Percentiles rank a stretch among this genome's conserved stretches.
phyloP scores from a whole-genome alignment of 2,888 invertebrate species.

The Epinotia bilunana region DNA sequence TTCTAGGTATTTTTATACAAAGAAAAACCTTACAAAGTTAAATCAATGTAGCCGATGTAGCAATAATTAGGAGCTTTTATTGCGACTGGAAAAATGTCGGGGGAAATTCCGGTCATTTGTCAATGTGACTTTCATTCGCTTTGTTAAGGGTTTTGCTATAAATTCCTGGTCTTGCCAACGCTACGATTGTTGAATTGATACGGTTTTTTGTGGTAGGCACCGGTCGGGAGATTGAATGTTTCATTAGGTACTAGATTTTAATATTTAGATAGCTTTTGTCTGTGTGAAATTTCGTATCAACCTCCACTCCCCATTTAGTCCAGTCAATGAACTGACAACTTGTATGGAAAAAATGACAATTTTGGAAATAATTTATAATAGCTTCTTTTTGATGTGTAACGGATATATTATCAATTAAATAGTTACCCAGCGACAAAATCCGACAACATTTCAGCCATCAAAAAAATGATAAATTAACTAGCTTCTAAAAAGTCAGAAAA shows the following conservation, averaged over 20 bases:
- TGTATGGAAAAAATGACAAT: no score
- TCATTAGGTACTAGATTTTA: background rate
- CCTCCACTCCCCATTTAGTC: no score
- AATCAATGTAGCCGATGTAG: conserved; percentile 42
- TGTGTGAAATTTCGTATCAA: background rate
- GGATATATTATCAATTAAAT: no score
- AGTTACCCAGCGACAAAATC: no score
- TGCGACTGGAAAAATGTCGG: conserved; percentile 37
- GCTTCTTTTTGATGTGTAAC: no score
- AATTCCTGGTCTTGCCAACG: conserved; percentile 40
- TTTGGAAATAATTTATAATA: no score
- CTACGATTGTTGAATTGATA: conserved; percentile 33
- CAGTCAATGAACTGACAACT: no score
- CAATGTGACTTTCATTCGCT: conserved; percentile 43
- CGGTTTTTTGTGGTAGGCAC: conserved; percentile 25
- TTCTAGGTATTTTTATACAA: conserved; percentile 2
- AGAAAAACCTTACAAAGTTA: conserved; percentile 34
- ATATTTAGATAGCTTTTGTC: background rate
- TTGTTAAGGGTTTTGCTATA: conserved; percentile 43
- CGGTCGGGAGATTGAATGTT: background rate
- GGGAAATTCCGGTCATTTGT: conserved; percentile 41
- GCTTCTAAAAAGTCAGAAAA: no score
- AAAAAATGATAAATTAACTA: no score
- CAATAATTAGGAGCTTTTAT: conserved; percentile 44
- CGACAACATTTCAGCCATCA: no score